A percentile compares a stretch with the other conserved stretches of the same genome.
phyloP scores from a whole-genome alignment of 1,140 invertebrate genomes.

The Drosophila oshimai region DNA sequence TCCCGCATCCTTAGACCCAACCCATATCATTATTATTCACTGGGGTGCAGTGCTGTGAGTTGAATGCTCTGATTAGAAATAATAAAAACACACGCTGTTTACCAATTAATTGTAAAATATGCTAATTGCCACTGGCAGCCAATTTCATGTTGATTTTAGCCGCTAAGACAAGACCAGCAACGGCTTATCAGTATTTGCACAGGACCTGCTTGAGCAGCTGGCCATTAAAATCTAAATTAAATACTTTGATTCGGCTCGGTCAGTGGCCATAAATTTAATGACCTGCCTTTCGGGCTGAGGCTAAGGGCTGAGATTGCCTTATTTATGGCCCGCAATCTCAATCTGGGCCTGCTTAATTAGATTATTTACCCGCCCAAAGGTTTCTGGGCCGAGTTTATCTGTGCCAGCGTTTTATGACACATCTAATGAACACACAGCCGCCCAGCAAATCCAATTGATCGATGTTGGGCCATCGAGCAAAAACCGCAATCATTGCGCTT shows the following conservation, averaged over 20 bases:
- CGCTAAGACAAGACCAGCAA: slow-evolving; percentile 21
- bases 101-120: slow-evolving; percentile 73
- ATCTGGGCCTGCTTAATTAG: slow-evolving; percentile 53
- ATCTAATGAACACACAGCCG: slow-evolving; percentile 46
- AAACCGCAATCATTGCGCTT: slow-evolving; percentile 53
- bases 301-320: slow-evolving; percentile 64
- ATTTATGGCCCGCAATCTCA: slow-evolving; percentile 52
- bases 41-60: slow-evolving; percentile 11
- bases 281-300: slow-evolving; percentile 57
- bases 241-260: slow-evolving; percentile 61
- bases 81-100: slow-evolving; percentile 20
- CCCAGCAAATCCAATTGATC: slow-evolving; percentile 13
- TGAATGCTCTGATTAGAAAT: slow-evolving; percentile 6
- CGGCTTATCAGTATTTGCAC: slow-evolving; percentile 69
- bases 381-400: background rate
- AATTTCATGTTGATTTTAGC: slow-evolving; percentile 12
- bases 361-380: slow-evolving; percentile 51
- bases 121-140: slow-evolving; percentile 55
- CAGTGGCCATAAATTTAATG: slow-evolving; percentile 72
- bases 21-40: background rate
- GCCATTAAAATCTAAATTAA: slow-evolving; percentile 73
- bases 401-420: slow-evolving; percentile 36
- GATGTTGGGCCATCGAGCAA: slow-evolving; percentile 28
- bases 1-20: background rate
- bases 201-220: slow-evolving; percentile 43